Conservation (phyloP, 2,888 invertebrate species). For the Choristoneura rosaceana region DNA sequence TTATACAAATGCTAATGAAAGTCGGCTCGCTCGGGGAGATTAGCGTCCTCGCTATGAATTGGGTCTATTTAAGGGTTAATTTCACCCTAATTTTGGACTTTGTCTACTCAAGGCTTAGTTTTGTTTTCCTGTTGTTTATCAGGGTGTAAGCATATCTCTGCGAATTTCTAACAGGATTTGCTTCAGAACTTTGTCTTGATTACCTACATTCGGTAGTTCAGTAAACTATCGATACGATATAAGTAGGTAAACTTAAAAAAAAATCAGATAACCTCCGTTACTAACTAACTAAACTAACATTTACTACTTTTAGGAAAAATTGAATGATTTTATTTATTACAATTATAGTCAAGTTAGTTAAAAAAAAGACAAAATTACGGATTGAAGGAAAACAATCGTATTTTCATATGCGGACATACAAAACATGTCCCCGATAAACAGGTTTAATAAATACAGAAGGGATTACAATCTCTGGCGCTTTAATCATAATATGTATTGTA, state of each 20-base stretch:
- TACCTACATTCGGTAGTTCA: conserved; percentile 7
- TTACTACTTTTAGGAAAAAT: not conserved
- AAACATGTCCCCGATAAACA: conserved; percentile 35
- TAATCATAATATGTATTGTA: conserved; percentile 63
- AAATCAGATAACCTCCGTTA: too few relatives aligned
- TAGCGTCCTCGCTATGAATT: conserved; percentile 71
- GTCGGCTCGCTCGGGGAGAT: conserved; percentile 68
- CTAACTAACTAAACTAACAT: too few relatives aligned
- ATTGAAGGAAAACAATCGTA: not conserved
- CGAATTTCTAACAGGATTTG: conserved; percentile 26
- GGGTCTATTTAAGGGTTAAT: conserved; percentile 68
- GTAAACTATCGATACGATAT: not conserved
- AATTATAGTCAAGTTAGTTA: not conserved
- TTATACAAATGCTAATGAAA: conserved; percentile 81
- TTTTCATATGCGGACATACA: conserved; percentile 9
- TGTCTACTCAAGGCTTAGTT: conserved; percentile 44
- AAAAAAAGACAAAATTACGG: not conserved
- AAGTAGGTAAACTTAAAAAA: too few relatives aligned
- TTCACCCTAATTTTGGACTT: conserved; percentile 56
- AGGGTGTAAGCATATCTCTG: conserved; percentile 26
- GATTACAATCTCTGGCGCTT: conserved; percentile 41
- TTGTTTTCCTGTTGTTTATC: conserved; percentile 40
- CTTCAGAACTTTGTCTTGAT: conserved; percentile 3
- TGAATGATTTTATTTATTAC: not conserved
- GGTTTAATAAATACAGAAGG: conserved; percentile 41